phyloP scores from a whole-genome alignment of 2,888 invertebrate genomes.

The Hypolimnas misippus region DNA sequence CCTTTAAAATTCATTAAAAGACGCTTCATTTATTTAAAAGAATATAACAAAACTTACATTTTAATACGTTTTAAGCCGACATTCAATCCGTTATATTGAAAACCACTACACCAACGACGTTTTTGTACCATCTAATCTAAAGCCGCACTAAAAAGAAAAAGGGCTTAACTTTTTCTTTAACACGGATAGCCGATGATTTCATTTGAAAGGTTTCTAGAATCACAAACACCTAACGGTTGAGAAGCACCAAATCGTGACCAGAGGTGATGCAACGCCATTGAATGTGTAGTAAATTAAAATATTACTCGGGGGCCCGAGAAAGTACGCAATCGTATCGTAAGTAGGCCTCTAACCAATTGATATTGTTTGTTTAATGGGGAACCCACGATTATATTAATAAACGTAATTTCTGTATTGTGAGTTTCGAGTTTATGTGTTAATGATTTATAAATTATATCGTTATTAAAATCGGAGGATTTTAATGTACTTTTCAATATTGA shows the following conservation, averaged over 20 bases:
- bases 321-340: slow-evolving; percentile 29
- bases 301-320: slow-evolving; percentile 35
- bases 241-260: slow-evolving; percentile 39
- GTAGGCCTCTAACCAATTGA: slow-evolving; percentile 36
- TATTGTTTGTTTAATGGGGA: slow-evolving; percentile 31
- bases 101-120: background rate
- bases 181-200: slow-evolving; percentile 16
- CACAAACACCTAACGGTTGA: slow-evolving; percentile 40
- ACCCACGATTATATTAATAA: slow-evolving; percentile 32
- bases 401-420: slow-evolving; percentile 24
- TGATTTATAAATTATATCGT: too few species aligned
- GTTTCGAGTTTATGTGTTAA: background rate
- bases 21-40: too few species aligned
- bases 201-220: slow-evolving; percentile 34
- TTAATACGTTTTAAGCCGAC: too few species aligned
- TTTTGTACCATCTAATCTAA: slow-evolving; percentile 17
- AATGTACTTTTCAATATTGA: too few species aligned
- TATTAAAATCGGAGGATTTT: too few species aligned
- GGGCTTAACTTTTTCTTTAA: slow-evolving; percentile 18
- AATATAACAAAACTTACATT: too few species aligned
- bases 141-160: slow-evolving; percentile 3
- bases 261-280: slow-evolving; percentile 37
- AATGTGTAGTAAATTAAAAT: slow-evolving; percentile 39
- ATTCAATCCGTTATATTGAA: background rate
- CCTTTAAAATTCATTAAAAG: too few species aligned